phyloP scores from a whole-genome alignment of 2,113 vertebrate genomes.

The Nerophis ophidion region DNA sequence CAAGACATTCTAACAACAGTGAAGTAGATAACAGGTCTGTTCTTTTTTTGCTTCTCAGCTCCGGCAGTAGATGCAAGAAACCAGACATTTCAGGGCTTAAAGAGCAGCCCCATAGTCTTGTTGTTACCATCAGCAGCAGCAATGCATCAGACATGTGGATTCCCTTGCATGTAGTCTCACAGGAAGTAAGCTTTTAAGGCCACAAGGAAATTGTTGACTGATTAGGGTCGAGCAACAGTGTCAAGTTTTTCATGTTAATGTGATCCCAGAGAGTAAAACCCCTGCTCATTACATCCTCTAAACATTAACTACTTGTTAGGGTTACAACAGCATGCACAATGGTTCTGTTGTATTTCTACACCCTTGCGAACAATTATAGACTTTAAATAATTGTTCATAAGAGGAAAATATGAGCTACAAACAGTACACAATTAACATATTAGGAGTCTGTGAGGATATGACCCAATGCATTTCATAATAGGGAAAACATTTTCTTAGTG shows the following conservation, averaged over 20 bases:
- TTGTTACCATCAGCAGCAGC: neutral
- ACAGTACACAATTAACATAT: slow-evolving; percentile 38
- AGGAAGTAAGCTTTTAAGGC: slow-evolving; percentile 25
- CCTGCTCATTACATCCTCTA: neutral
- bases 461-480: slow-evolving; percentile 24
- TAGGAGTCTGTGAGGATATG: slow-evolving; percentile 41
- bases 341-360: slow-evolving; percentile 41
- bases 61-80: no score
- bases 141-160: neutral
- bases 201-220: slow-evolving; percentile 20
- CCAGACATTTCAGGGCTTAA: neutral
- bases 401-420: slow-evolving; percentile 6
- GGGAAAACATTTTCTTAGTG: slow-evolving; percentile 47
- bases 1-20: no score
- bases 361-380: slow-evolving; percentile 54
- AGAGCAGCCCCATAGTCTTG: neutral
- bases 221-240: slow-evolving; percentile 21
- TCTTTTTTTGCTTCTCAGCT: no score
- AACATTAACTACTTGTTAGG: slow-evolving; percentile 3
- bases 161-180: slow-evolving; percentile 9
- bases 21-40: no score
- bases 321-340: slow-evolving; percentile 20
- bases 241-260: slow-evolving; percentile 14
- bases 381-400: slow-evolving; percentile 56
- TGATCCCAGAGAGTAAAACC: slow-evolving; percentile 14